Base-by-base conservation (phyloP, 2,113 vertebrate genomes). In the Illadopsis cleaveri region DNA sequence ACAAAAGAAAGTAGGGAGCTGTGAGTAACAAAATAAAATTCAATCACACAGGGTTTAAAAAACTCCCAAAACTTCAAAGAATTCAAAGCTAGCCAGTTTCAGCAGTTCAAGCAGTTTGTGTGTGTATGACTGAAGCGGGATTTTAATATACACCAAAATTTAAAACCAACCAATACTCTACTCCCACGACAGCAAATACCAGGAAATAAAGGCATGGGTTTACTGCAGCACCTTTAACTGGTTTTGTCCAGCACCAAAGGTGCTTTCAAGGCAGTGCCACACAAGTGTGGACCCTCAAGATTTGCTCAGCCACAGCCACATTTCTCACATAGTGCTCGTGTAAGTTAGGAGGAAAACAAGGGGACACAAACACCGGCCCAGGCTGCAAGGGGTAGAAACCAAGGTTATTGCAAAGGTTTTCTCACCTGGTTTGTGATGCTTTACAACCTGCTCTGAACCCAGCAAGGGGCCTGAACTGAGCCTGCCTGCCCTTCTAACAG, bases 241-340 rank as follows among this genome's bases (percentile, higher is more conserved):
- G 5, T 22, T 87, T 50, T 62, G 48, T 8, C n/a, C 23, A 60
- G 33, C 4, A 54, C 25, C 44, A 64, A 27, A 31, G 33, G 27
- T 38, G 47, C 37, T 48, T 40, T 10, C 24, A 38, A 71, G 57
- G 31, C 51, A 57, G 48, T 8, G 28, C 48, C 14, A n/a, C 44
- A 18, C 1, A 0, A 23, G 8, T 0, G 0, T 15, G 22, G 3
- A 27, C 53, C 48, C 44, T 35, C n/a, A 21, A 10, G 4, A 17
- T 27, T 3, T 5, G 12, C 19, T 18, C 19, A 68, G 35, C 51
- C 51, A 19, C 6, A 27, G 47, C 58, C 50, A 17, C 18, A 8
- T 15, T 48, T 54, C 28, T 44, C 44, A 11, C 16, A 4, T 0
- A 21, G 10, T 5, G 11, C 15, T 66, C 60, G 6, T 3, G 3